Percentiles rank a stretch among this genome's conserved stretches.
phyloP scores from a whole-genome alignment of 2,113 vertebrate genomes.

The Megaceryle torquata region DNA sequence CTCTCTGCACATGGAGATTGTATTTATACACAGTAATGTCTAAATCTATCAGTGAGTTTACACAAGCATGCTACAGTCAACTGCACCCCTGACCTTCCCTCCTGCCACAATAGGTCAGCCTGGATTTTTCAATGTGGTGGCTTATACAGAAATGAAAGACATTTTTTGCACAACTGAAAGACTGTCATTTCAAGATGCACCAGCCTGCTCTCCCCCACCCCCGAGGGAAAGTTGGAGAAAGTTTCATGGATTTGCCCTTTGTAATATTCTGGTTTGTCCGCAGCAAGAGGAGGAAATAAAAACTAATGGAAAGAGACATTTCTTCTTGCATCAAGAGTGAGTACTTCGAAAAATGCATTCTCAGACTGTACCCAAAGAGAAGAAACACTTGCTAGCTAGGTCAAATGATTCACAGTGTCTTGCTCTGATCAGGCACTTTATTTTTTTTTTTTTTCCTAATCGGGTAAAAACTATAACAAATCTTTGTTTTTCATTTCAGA shows the following conservation, averaged over 20 bases:
- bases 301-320: slow-evolving; percentile 22
- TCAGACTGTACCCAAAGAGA: background rate
- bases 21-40: background rate
- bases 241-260: background rate
- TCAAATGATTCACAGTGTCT: background rate
- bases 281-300: background rate
- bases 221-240: background rate
- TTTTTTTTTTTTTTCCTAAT: background rate
- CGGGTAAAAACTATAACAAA: background rate
- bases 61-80: background rate
- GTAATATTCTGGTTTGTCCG: background rate
- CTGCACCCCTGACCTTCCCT: background rate
- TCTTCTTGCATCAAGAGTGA: background rate
- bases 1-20: background rate
- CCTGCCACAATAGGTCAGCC: background rate
- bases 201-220: background rate
- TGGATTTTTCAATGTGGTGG: background rate
- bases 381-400: background rate
- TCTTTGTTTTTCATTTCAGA: background rate
- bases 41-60: background rate
- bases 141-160: background rate
- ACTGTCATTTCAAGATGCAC: background rate
- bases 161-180: background rate
- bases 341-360: background rate
- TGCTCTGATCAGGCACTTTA: background rate